Evolutionary conservation across 2,113 vertebrate genomes (phyloP), one percentile per base, ranked within the genome.

Genomic region (Tetraodon nigroviridis): DNA sequence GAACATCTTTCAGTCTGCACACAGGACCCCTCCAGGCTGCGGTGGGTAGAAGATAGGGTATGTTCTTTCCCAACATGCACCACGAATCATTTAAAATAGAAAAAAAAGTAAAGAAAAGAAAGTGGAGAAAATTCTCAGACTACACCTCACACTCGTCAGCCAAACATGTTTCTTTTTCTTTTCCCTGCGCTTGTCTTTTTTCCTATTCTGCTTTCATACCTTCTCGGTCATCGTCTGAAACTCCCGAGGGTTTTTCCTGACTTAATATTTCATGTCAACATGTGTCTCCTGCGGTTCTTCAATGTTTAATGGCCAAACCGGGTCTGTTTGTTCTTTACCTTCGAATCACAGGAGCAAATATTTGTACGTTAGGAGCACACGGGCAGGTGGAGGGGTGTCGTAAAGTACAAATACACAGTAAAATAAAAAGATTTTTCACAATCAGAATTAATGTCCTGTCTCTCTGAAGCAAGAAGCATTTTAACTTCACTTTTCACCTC

Each of bases 231-330:
- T 78, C 67, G 64, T 56, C 55, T 70, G 57, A 75, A 68, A 55
- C 63, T 80, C 75, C 67, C 65, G 77, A 77, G 61, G 61, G 64
- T 73, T 22, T 56, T 51, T 74, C 56, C 64, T 72, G 68, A 80
- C 78, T 74, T 71, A 82, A 81, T 75, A 74, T 77, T 74, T 70
- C 62, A 78, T 79, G 73, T 85, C 75, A 79, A 59, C 60, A 46
- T 60, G 62, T 51, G 63, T 76, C 78, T 82, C 85, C 72, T 32
- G 67, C 60, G 73, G 73, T 73, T 29, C 53, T 40, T 44, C 3
- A 37, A 58, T 70, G 50, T 62, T 73, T 58, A 46, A 46, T 46
- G 32, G 32, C 32, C 3, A 10, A 37, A 37, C 32, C 10, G 7
- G 32, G 32, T 4, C 32, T 37, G 32, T 11, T 37, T 37, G 32